Conservation (phyloP, 2,797 vertebrate genomes). For the Enoplosus armatus region DNA sequence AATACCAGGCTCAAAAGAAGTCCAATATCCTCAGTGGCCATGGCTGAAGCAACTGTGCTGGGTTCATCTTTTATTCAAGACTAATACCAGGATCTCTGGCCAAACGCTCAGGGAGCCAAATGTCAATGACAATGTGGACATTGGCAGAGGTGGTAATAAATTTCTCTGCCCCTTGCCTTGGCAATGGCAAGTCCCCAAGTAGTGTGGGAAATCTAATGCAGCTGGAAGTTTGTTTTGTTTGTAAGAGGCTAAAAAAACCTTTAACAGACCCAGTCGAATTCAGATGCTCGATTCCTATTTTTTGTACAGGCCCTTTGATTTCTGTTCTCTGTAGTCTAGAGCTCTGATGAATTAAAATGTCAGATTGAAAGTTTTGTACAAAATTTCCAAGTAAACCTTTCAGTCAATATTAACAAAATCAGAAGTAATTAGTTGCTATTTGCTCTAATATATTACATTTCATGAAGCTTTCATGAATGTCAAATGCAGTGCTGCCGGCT, state of each 20-base stretch:
- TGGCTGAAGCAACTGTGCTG: conserved; percentile 13
- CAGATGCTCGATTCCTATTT: background rate
- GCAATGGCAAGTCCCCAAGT: conserved; percentile 20
- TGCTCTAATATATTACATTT: conserved; percentile 11
- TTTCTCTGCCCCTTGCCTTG: conserved; percentile 26
- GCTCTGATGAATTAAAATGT: conserved; percentile 17
- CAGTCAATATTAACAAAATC: conserved; percentile 13
- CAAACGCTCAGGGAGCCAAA: conserved; percentile 53
- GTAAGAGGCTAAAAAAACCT: background rate
- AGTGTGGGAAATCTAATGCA: conserved; percentile 25
- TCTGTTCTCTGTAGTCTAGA: background rate
- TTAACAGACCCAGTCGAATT: background rate
- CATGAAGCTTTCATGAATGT: background rate
- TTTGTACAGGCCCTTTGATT: background rate
- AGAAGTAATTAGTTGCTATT: background rate
- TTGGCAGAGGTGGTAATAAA: conserved; percentile 23
- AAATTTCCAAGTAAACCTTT: background rate
- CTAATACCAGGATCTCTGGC: conserved; percentile 43
- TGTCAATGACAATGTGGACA: conserved; percentile 28
- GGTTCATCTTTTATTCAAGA: conserved; percentile 62
- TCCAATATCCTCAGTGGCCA: conserved; percentile 15
- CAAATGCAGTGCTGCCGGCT: conserved; percentile 1
- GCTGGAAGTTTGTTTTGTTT: conserved; percentile 19
- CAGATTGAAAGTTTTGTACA: background rate
- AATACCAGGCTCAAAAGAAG: conserved; percentile 16